These are phyloP conservation scores for Eupeodes luniger DNA, from an alignment of 2,888 invertebrate species.

Conservation along the genomic window DNA sequence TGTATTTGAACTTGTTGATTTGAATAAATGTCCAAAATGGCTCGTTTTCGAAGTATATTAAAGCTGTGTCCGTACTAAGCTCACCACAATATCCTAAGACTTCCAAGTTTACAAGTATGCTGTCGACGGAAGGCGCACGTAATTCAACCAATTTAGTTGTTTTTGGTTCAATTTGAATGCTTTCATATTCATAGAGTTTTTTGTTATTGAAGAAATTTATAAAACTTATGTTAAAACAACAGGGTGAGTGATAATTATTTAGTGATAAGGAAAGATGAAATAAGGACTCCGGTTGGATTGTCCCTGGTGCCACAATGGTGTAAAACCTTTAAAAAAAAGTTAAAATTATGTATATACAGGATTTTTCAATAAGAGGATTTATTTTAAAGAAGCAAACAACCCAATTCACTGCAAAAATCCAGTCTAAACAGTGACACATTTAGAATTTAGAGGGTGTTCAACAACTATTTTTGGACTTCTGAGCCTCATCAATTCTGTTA, in stretches of 20 bases:
- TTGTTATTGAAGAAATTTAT: not conserved
- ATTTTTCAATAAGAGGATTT: no score
- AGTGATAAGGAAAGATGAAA: conserved; percentile 50
- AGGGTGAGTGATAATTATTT: conserved; percentile 84
- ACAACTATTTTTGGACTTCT: no score
- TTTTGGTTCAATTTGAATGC: conserved; percentile 27
- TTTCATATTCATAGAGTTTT: conserved; percentile 7
- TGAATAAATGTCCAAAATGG: conserved; percentile 93
- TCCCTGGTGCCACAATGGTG: no score
- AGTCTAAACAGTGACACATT: no score
- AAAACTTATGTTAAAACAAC: conserved; percentile 48
- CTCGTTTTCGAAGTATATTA: not conserved
- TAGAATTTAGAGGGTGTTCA: no score
- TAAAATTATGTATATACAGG: no score
- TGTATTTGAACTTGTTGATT: conserved; percentile 96
- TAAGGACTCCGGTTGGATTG: not conserved
- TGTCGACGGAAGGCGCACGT: not conserved
- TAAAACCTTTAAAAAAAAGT: no score
- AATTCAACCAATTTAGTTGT: conserved; percentile 36
- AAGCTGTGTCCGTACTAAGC: conserved; percentile 72
- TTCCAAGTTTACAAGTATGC: not conserved
- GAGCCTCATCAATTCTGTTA: no score
- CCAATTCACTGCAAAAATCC: no score
- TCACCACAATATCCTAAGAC: conserved; percentile 24
- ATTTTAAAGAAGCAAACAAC: no score